Evolutionary conservation across 2,797 vertebrate genomes (phyloP), one percentile per base, ranked within the genome.

Genomic region (Clarias laeviceps): DNA sequence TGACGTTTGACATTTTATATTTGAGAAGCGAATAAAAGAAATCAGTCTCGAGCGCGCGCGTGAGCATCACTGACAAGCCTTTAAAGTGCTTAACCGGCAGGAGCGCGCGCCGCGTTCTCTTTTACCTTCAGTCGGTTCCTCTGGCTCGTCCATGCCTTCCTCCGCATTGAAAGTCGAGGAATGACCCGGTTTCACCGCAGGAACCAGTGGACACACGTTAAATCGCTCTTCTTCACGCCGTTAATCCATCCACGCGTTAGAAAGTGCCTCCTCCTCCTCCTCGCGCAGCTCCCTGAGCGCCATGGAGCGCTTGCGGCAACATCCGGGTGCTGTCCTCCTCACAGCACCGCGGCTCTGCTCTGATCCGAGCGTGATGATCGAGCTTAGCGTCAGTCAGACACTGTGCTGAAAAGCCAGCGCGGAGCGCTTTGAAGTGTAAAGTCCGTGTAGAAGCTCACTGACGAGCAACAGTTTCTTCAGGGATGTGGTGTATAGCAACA

Each of bases 121-220:
- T 88, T 94, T 96, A 95, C 95, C 96, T 95, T 94, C 92, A 90
- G 91, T 92, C 93, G 92, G 93, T 92, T 95, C 93, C 93, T 94
- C 94, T 91, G 93, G 92, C 90, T 92, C 93, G 91, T 93, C 93
- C 95, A 96, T 96, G 91, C 94, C 94, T 92, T 89, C 91, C 91
- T 95, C 93, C 91, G 94, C 95, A 95, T 95, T 84, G 93, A 96
- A 94, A 92, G 88, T 57, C 89, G 82, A 89, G 90, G 87, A 80
- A 91, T 84, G 91, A 82, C 91, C 89, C 61, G 45, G 22, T 45
- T 76, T 81, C 57, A 64, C 24, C 40, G 57, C 72, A 70, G 77
- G 34, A 84, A 76, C 69, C 24, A 73, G 22, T 24, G 45, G 37
- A 22, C 27, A 37, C 20, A 37, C 62, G n/a, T 56, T 57, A 18